These are phyloP conservation scores for Apeira syringaria DNA, from an alignment of 2,888 invertebrate species.

Conservation along the genomic window DNA sequence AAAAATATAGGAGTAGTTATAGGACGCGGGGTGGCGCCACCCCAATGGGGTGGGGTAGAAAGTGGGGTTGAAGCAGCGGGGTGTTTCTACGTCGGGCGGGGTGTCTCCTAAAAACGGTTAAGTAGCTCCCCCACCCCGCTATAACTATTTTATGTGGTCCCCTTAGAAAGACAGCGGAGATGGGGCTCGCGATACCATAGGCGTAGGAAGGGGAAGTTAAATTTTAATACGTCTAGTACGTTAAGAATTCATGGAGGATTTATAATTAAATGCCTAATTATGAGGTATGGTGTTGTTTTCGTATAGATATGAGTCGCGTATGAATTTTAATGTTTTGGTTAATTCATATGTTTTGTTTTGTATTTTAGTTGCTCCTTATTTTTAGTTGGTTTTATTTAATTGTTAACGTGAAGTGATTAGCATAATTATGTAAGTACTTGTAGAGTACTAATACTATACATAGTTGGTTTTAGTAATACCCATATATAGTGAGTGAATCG, in stretches of 20 bases:
- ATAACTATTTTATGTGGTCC: conserved; percentile 84
- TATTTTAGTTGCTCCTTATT: conserved; percentile 35
- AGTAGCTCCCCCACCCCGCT: conserved; percentile 80
- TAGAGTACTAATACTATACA: no score
- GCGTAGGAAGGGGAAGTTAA: conserved; percentile 73
- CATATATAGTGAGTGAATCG: no score
- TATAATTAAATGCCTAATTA: conserved; percentile 81
- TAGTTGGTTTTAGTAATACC: no score
- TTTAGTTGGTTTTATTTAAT: no score
- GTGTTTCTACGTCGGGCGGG: conserved; percentile 73
- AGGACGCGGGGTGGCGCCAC: conserved; percentile 46
- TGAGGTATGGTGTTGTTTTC: conserved; percentile 66
- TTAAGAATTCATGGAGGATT: conserved; percentile 81
- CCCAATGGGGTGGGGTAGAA: conserved; percentile 66
- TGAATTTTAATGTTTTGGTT: conserved; percentile 57
- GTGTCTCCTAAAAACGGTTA: conserved; percentile 83
- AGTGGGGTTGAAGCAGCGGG: conserved; percentile 74
- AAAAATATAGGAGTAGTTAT: conserved; percentile 81
- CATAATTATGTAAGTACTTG: no score
- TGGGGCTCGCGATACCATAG: conserved; percentile 74
- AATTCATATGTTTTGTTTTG: conserved; percentile 38
- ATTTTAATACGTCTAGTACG: conserved; percentile 78
- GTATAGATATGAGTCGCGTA: conserved; percentile 45
- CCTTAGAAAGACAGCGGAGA: conserved; percentile 82
- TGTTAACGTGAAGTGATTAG: no score